A percentile compares a stretch with the other conserved stretches of the same genome.
Conservation (phyloP, 2,888 invertebrate genomes). For the Eristalis pertinax region DNA sequence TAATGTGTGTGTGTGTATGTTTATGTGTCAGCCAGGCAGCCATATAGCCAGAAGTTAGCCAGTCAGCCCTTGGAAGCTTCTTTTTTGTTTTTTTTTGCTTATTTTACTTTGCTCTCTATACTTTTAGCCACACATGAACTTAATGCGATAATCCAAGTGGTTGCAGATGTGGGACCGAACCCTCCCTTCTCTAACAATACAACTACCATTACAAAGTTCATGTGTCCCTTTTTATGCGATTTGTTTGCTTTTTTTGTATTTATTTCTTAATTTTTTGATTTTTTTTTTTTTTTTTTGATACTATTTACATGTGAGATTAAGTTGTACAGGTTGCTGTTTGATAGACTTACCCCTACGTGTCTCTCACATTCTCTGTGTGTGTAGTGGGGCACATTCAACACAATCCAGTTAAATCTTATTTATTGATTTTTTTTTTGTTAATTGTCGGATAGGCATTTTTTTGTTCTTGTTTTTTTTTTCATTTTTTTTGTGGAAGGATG, state of each 20-base stretch:
- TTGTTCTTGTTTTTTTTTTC: too few species aligned
- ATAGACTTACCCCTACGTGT: slow-evolving; percentile 68
- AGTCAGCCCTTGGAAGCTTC: slow-evolving; percentile 45
- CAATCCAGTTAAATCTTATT: slow-evolving; percentile 73
- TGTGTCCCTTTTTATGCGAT: slow-evolving; percentile 30
- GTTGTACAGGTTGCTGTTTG: slow-evolving; percentile 63
- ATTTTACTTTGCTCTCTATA: slow-evolving; percentile 44
- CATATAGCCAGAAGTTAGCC: slow-evolving; percentile 11
- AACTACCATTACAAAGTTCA: slow-evolving; percentile 64
- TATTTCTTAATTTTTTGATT: not conserved
- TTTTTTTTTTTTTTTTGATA: slow-evolving; percentile 32
- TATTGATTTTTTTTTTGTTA: slow-evolving; percentile 64
- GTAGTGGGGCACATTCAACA: slow-evolving; percentile 68
- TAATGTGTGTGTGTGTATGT: slow-evolving; percentile 39
- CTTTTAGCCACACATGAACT: slow-evolving; percentile 3
- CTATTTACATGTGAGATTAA: slow-evolving; percentile 71
- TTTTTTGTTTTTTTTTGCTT: slow-evolving; percentile 4
- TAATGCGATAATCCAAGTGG: slow-evolving; percentile 56
- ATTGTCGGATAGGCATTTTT: slow-evolving; percentile 61
- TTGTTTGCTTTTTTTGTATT: slow-evolving; percentile 20
- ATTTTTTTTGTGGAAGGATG: slow-evolving; percentile 58
- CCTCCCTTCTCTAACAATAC: slow-evolving; percentile 35
- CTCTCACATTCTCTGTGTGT: slow-evolving; percentile 63
- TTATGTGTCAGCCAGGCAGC: slow-evolving; percentile 56
- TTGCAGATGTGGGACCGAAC: slow-evolving; percentile 55